These are phyloP conservation scores for Cydia pomonella DNA, from an alignment of 1,140 invertebrate species.

Conservation along the genomic window DNA sequence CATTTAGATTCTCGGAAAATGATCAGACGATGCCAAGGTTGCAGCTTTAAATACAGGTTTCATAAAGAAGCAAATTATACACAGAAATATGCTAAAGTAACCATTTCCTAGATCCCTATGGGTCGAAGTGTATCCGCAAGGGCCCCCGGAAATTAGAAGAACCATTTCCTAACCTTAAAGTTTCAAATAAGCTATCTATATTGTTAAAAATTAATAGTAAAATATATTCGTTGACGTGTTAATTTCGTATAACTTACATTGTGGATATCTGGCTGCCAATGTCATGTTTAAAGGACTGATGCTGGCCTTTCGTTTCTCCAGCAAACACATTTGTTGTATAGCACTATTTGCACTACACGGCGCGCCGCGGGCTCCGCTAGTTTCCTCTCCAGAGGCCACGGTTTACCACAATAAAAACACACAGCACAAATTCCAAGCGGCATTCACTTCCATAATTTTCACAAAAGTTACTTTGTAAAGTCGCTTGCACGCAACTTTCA, in stretches of 20 bases:
- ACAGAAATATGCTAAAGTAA: too few species aligned
- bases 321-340: constrained; percentile 62
- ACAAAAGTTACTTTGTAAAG: not conserved
- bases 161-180: constrained; percentile 4
- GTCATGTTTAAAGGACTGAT: constrained; percentile 68
- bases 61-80: not conserved
- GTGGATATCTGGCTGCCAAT: constrained; percentile 61
- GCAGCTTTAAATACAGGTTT: not conserved
- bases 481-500: constrained; percentile 5
- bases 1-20: not conserved
- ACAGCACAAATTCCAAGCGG: constrained; percentile 26
- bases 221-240: too few species aligned
- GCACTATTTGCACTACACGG: constrained; percentile 44
- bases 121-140: too few species aligned
- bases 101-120: too few species aligned
- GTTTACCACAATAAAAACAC: constrained; percentile 44
- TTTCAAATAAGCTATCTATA: not conserved
- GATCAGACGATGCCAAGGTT: constrained; percentile 9
- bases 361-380: constrained; percentile 55
- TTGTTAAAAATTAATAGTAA: too few species aligned
- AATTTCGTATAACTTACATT: constrained; percentile 55
- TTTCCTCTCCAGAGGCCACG: constrained; percentile 59
- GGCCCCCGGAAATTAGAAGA: too few species aligned
- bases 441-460: constrained; percentile 16
- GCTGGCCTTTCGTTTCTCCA: constrained; percentile 56